These are phyloP conservation scores for Panorpa germanica DNA, from an alignment of 2,888 invertebrate species.

Conservation along the genomic window DNA sequence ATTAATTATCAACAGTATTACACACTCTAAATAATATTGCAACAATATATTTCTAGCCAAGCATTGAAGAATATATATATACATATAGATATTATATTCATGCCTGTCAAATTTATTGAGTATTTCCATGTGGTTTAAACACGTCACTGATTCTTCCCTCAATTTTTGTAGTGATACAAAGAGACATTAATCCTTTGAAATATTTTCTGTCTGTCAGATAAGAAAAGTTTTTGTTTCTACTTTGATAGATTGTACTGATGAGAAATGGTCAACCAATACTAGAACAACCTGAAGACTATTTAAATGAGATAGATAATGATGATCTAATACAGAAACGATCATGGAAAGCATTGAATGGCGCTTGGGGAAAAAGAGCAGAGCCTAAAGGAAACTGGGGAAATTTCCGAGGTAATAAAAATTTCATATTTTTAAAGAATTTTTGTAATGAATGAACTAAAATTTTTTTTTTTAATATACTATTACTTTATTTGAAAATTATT, in stretches of 20 bases:
- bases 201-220: too few relatives aligned
- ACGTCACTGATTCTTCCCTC: too few relatives aligned
- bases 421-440: not conserved
- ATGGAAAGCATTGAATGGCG: constrained; percentile 50
- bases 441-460: not conserved
- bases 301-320: constrained; percentile 23
- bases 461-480: constrained; percentile 16
- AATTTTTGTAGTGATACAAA: too few relatives aligned
- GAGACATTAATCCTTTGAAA: too few relatives aligned
- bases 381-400: constrained; percentile 30
- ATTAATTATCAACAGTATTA: too few relatives aligned
- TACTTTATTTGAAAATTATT: constrained; percentile 8
- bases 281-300: constrained; percentile 22
- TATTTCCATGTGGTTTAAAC: too few relatives aligned
- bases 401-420: constrained; percentile 26
- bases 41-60: too few relatives aligned
- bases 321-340: constrained; percentile 45
- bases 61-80: too few relatives aligned
- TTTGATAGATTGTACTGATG: not conserved
- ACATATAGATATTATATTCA: too few relatives aligned
- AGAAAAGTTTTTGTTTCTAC: too few relatives aligned
- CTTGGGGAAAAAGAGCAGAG: constrained; percentile 56
- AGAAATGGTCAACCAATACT: constrained; percentile 18
- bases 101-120: too few relatives aligned
- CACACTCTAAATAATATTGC: too few relatives aligned